phyloP scores from a whole-genome alignment of 2,797 vertebrate genomes.

The Channa striata region DNA sequence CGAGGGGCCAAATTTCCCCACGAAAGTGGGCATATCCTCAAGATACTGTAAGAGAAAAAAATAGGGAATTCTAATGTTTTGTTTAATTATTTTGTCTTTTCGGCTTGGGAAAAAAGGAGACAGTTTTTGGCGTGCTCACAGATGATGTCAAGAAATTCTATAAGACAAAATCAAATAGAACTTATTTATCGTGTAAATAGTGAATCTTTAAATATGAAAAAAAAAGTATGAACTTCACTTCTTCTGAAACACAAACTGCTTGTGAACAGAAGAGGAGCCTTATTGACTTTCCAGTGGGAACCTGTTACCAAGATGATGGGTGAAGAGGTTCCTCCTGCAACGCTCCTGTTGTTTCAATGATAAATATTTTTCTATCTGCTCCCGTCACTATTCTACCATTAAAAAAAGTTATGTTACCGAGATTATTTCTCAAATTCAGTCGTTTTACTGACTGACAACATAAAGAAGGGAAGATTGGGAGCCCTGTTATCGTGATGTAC shows the following conservation, averaged over 20 bases:
- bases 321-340: slow-evolving; percentile 67
- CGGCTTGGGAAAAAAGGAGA: slow-evolving; percentile 53
- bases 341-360: slow-evolving; percentile 82
- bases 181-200: slow-evolving; percentile 88
- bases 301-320: slow-evolving; percentile 62
- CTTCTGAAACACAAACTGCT: slow-evolving; percentile 81
- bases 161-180: slow-evolving; percentile 75
- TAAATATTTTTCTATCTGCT: slow-evolving; percentile 88
- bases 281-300: slow-evolving; percentile 73
- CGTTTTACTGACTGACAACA: slow-evolving; percentile 43
- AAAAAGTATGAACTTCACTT: slow-evolving; percentile 78
- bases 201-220: slow-evolving; percentile 76
- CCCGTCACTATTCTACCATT: slow-evolving; percentile 63
- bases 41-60: slow-evolving; percentile 27
- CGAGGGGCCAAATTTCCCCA: slow-evolving; percentile 35
- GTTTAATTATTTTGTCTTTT: slow-evolving; percentile 49
- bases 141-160: slow-evolving; percentile 85
- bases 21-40: slow-evolving; percentile 37
- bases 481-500: slow-evolving; percentile 48
- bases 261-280: slow-evolving; percentile 82
- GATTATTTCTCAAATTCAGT: slow-evolving; percentile 57
- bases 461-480: slow-evolving; percentile 41
- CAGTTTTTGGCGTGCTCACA: slow-evolving; percentile 73
- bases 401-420: slow-evolving; percentile 50
- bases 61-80: slow-evolving; percentile 16